Conservation (phyloP, 2,113 vertebrate species). For the Cranoglanis bouderius region DNA sequence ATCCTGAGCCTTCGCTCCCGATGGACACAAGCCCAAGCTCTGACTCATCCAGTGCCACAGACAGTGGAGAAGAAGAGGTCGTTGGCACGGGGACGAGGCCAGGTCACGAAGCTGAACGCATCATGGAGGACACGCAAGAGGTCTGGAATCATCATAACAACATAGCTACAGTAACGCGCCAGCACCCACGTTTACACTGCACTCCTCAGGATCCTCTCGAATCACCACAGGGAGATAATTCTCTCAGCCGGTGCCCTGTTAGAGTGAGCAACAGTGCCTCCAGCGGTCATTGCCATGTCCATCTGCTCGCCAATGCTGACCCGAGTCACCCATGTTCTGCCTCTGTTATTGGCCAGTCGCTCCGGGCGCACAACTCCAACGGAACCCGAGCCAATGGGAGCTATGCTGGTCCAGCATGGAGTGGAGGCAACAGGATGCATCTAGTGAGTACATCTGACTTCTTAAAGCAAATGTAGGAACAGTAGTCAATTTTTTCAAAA, state of each 20-base stretch:
- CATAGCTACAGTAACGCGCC: conserved; percentile 59
- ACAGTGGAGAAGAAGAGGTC: conserved; percentile 87
- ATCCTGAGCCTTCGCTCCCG: conserved; percentile 47
- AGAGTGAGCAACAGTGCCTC: conserved; percentile 64
- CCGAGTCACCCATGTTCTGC: conserved; percentile 73
- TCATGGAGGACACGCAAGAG: conserved; percentile 64
- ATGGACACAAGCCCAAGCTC: conserved; percentile 71
- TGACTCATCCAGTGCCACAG: conserved; percentile 64
- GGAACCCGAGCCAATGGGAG: conserved; percentile 16
- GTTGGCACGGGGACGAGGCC: conserved; percentile 86
- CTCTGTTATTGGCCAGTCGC: conserved; percentile 68
- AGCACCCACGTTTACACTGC: conserved; percentile 63
- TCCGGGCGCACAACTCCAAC: conserved; percentile 38
- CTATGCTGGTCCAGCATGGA: conserved; percentile 65
- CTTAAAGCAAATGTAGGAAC: neutral
- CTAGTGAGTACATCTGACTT: conserved; percentile 77
- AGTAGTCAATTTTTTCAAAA: neutral
- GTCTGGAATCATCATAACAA: conserved; percentile 71
- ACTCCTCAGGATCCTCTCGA: conserved; percentile 55
- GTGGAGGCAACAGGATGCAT: conserved; percentile 85
- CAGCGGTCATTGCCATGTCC: conserved; percentile 67
- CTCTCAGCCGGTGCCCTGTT: conserved; percentile 73
- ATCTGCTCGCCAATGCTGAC: conserved; percentile 67
- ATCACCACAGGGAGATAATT: conserved; percentile 27
- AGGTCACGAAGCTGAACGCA: conserved; percentile 78